These are phyloP conservation scores for Willowsia nigromaculata DNA, from an alignment of 2,888 invertebrate genomes.

Conservation along the genomic window DNA sequence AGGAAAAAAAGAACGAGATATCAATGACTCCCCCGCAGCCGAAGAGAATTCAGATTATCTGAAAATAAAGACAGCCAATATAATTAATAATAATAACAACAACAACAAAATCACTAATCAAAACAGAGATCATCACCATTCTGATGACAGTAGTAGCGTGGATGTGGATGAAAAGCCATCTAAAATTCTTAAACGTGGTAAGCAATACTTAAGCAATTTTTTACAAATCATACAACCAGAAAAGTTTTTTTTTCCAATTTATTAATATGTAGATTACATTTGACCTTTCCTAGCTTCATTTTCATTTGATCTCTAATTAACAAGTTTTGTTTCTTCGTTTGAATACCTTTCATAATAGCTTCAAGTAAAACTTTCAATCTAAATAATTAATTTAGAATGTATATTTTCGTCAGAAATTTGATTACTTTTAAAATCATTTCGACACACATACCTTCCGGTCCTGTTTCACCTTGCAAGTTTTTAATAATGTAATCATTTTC, in stretches of 20 bases:
- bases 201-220: not conserved
- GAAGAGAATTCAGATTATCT: slow-evolving; percentile 2
- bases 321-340: slow-evolving; percentile 10
- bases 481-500: too few species aligned
- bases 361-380: slow-evolving; percentile 57
- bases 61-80: slow-evolving; percentile 11
- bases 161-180: slow-evolving; percentile 36
- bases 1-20: not conserved
- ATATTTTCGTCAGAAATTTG: slow-evolving; percentile 26
- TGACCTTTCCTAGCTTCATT: not conserved
- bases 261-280: not conserved
- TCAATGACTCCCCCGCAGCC: not conserved
- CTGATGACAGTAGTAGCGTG: not conserved
- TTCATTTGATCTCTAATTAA: slow-evolving; percentile 35
- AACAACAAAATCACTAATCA: slow-evolving; percentile 29
- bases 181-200: slow-evolving; percentile 32
- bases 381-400: slow-evolving; percentile 56
- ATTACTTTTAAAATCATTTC: slow-evolving; percentile 19
- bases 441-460: not conserved
- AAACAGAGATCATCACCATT: slow-evolving; percentile 29
- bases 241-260: not conserved
- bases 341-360: not conserved
- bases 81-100: slow-evolving; percentile 43
- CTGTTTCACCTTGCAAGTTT: too few species aligned
- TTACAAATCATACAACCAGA: not conserved